A percentile compares a stretch with the other conserved stretches of the same genome.
Evolutionary conservation across 2,888 invertebrate genomes (phyloP).

Genomic region (Acholoe squamosa): DNA sequence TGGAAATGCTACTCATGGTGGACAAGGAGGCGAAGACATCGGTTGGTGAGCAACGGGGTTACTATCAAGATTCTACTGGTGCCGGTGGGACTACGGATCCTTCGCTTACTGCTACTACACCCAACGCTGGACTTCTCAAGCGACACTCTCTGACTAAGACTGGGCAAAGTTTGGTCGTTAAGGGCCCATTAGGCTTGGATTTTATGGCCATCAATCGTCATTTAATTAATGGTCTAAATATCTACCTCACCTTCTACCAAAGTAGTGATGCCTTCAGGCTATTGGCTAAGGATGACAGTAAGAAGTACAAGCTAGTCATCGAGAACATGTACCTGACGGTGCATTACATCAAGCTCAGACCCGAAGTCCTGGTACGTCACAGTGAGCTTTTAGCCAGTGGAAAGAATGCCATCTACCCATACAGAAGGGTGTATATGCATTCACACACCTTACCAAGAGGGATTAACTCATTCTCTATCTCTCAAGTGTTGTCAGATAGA

Average conservation of each 20-base stretch:
- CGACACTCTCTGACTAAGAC: not conserved
- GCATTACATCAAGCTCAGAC: not conserved
- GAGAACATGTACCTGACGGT: not conserved
- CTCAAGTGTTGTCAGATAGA: not conserved
- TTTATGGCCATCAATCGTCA: not conserved
- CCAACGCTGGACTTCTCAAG: not conserved
- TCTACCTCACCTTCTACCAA: not conserved
- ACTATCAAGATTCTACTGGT: not conserved
- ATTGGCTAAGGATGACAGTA: not conserved
- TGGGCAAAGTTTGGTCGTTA: not conserved
- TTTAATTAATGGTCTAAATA: not conserved
- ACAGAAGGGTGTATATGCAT: not conserved
- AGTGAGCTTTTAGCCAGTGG: not conserved
- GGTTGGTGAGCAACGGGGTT: not conserved
- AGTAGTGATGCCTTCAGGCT: not conserved
- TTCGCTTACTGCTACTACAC: not conserved
- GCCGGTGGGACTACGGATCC: not conserved
- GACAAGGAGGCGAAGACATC: not conserved
- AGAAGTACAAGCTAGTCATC: not conserved
- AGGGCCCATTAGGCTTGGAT: not conserved
- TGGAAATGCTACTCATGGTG: not conserved
- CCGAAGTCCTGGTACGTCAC: not conserved
- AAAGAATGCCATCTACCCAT: not conserved
- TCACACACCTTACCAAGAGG: not conserved
- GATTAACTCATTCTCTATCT: not conserved